Conservation (phyloP, 2,113 vertebrate genomes). For the Siniperca knerii region DNA sequence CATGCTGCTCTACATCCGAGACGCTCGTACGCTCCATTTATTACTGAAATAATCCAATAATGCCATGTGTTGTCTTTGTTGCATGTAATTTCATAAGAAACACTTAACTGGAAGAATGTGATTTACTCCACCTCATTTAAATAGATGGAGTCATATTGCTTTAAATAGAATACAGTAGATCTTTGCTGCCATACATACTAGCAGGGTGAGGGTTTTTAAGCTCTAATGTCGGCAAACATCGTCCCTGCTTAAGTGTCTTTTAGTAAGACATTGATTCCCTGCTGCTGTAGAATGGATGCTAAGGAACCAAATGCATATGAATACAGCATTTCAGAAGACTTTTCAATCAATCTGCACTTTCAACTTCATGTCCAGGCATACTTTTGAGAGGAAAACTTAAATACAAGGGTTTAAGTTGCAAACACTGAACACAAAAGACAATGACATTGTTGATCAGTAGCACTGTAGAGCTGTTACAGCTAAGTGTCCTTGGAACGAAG, state of each 20-base stretch:
- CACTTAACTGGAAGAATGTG: slow-evolving; percentile 42
- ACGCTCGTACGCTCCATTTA: slow-evolving; percentile 89
- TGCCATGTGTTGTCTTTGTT: slow-evolving; percentile 26
- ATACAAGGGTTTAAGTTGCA: neutral
- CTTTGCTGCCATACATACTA: neutral
- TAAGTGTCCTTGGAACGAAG: neutral
- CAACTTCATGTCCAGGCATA: neutral
- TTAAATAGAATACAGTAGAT: slow-evolving; percentile 39
- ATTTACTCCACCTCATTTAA: slow-evolving; percentile 49
- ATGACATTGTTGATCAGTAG: neutral
- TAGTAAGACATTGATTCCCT: neutral
- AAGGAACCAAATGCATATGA: neutral
- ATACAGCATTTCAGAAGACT: neutral
- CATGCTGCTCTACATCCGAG: slow-evolving; percentile 98
- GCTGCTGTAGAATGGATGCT: neutral
- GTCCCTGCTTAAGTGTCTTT: neutral
- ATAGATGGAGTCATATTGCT: slow-evolving; percentile 42
- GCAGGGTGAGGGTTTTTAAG: slow-evolving; percentile 10
- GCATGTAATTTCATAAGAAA: slow-evolving; percentile 49
- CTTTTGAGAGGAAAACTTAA: neutral
- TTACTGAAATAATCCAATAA: slow-evolving; percentile 40
- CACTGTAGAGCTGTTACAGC: neutral
- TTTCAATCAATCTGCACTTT: neutral
- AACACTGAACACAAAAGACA: neutral
- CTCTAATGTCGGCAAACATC: slow-evolving; percentile 2